Conservation (phyloP, 1,140 invertebrate genomes). For the Trinorchestia longiramus region DNA sequence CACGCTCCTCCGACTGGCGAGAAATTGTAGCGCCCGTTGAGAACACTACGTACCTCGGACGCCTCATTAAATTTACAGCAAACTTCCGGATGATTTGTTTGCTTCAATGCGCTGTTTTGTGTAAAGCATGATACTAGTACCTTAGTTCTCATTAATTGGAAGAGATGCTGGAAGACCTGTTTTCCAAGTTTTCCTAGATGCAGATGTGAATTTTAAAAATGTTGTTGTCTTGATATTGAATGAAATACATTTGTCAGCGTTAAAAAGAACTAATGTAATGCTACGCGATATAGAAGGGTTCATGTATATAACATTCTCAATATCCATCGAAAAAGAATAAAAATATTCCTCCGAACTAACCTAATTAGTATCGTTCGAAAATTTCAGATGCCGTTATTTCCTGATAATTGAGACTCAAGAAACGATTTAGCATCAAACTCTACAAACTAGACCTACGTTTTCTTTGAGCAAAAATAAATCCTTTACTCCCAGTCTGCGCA, state of each 20-base stretch:
- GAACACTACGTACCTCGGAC: not conserved
- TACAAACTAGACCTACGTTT: not conserved
- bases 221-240: not conserved
- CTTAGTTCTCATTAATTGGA: not conserved
- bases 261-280: not conserved
- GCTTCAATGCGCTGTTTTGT: not conserved
- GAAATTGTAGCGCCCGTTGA: not conserved
- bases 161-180: not conserved
- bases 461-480: not conserved
- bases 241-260: not conserved
- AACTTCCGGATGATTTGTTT: not conserved
- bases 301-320: not conserved
- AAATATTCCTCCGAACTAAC: not conserved
- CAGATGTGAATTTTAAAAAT: not conserved
- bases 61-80: not conserved
- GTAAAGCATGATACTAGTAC: not conserved
- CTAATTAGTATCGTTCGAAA: not conserved
- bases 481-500: not conserved
- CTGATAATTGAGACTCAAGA: not conserved
- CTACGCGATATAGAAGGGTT: not conserved
- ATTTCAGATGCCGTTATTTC: not conserved
- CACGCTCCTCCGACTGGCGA: constrained; percentile 19
- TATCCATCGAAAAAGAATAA: not conserved
- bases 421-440: not conserved
- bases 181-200: not conserved